Percentiles rank a stretch among this genome's conserved stretches.
These are phyloP conservation scores for Rhadinocentrus ornatus DNA, from an alignment of 2,797 vertebrate species.

Conservation along the genomic window DNA sequence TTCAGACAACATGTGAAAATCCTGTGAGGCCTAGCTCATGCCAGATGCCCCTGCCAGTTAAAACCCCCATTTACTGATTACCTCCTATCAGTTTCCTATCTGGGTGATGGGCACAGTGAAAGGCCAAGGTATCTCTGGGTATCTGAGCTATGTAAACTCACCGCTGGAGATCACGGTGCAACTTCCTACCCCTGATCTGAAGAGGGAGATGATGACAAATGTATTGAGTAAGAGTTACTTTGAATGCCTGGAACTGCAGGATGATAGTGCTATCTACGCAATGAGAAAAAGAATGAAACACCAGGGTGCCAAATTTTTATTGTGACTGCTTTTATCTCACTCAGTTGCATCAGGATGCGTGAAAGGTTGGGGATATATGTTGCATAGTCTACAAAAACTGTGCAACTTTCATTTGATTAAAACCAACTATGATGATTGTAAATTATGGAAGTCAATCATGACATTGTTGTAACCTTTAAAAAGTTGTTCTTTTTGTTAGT, in stretches of 20 bases:
- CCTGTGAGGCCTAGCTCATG: constrained; percentile 77
- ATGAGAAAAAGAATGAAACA: constrained; percentile 38
- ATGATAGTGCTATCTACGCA: constrained; percentile 49
- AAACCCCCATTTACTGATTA: constrained; percentile 75
- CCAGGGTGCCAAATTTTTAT: constrained; percentile 47
- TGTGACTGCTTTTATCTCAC: constrained; percentile 11
- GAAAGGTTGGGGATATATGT: constrained; percentile 27
- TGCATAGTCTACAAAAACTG: neutral
- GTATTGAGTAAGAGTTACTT: constrained; percentile 42
- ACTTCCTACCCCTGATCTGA: constrained; percentile 22
- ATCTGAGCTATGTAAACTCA: constrained; percentile 86
- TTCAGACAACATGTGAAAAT: constrained; percentile 60
- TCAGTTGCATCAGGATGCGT: constrained; percentile 30
- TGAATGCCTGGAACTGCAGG: constrained; percentile 24
- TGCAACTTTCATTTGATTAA: neutral
- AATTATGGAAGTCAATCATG: neutral
- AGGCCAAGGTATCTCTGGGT: constrained; percentile 65
- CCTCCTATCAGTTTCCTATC: constrained; percentile 68
- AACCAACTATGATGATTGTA: neutral
- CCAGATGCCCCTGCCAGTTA: constrained; percentile 69
- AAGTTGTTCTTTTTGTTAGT: neutral
- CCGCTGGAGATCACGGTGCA: constrained; percentile 68
- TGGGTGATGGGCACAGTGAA: constrained; percentile 51
- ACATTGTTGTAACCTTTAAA: neutral
- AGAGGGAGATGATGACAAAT: constrained; percentile 30